Conservation (phyloP, 2,113 vertebrate genomes). For the Asarcornis scutulata region DNA sequence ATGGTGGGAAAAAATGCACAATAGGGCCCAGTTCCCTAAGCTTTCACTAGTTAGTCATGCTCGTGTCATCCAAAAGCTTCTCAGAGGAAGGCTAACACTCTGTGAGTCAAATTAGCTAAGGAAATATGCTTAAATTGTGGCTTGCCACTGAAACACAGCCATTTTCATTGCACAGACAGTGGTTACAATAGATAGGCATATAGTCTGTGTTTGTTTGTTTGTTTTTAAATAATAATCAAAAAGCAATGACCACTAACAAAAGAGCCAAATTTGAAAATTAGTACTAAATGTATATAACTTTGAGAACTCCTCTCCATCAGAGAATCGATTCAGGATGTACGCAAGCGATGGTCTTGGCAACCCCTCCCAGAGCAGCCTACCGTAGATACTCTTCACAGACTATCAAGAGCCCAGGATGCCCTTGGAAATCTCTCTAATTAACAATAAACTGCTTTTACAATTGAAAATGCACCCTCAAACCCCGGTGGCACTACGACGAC, state of each 20-base stretch:
- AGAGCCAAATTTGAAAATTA: slow-evolving; percentile 12
- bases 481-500: slow-evolving; percentile 64
- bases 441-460: slow-evolving; percentile 79
- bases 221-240: slow-evolving; percentile 28
- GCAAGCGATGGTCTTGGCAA: slow-evolving; percentile 75
- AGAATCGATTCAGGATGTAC: slow-evolving; percentile 70
- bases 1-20: not conserved
- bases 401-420: slow-evolving; percentile 74
- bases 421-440: slow-evolving; percentile 83
- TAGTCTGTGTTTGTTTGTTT: slow-evolving; percentile 16
- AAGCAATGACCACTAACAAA: slow-evolving; percentile 58
- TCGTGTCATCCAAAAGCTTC: not conserved
- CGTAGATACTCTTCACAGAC: slow-evolving; percentile 71
- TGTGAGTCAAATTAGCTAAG: not conserved
- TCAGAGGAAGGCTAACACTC: not conserved
- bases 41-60: not conserved
- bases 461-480: slow-evolving; percentile 77
- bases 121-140: not conserved
- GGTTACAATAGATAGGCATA: not conserved
- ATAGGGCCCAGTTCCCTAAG: not conserved
- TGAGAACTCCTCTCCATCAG: slow-evolving; percentile 71
- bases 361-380: slow-evolving; percentile 62
- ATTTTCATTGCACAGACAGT: not conserved
- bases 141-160: not conserved
- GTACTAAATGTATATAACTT: slow-evolving; percentile 61